These are phyloP conservation scores for Zosterops hypoxanthus DNA, from an alignment of 2,113 vertebrate genomes.

Conservation along the genomic window DNA sequence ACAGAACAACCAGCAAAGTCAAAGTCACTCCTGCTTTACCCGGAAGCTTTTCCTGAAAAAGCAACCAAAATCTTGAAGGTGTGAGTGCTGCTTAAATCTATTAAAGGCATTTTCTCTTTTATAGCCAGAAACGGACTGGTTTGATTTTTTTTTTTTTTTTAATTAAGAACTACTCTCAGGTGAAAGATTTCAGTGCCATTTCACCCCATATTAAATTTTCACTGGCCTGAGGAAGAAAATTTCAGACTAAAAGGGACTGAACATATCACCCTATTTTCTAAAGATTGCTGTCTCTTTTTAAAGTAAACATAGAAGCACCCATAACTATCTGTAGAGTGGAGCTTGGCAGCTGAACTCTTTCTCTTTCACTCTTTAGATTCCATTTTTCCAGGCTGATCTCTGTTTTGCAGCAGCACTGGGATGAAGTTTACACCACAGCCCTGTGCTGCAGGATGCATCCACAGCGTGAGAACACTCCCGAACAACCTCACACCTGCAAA, in stretches of 20 bases:
- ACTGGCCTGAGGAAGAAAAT: not conserved
- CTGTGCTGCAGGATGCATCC: not conserved
- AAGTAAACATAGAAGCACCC: not conserved
- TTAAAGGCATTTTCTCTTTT: not conserved
- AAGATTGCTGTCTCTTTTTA: not conserved
- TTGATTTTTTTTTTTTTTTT: not conserved
- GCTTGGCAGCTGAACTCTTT: fast-evolving
- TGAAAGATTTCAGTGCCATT: not conserved
- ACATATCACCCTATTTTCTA: not conserved
- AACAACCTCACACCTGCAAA: not conserved
- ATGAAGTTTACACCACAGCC: not conserved
- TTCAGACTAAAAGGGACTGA: not conserved
- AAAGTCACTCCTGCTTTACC: not conserved
- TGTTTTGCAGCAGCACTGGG: not conserved
- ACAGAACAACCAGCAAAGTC: not conserved
- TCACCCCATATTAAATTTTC: not conserved
- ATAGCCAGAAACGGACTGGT: not conserved
- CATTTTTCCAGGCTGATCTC: not conserved
- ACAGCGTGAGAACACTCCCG: not conserved
- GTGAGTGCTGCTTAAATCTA: not conserved
- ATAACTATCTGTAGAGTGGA: not conserved
- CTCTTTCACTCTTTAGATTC: not conserved
- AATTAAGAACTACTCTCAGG: not conserved
- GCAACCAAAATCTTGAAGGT: not conserved
- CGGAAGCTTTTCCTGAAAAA: not conserved